These are phyloP conservation scores for Spongilla lacustris DNA, from an alignment of 37 sponge, comb jelly and placozoan genomes.

Conservation along the genomic window DNA sequence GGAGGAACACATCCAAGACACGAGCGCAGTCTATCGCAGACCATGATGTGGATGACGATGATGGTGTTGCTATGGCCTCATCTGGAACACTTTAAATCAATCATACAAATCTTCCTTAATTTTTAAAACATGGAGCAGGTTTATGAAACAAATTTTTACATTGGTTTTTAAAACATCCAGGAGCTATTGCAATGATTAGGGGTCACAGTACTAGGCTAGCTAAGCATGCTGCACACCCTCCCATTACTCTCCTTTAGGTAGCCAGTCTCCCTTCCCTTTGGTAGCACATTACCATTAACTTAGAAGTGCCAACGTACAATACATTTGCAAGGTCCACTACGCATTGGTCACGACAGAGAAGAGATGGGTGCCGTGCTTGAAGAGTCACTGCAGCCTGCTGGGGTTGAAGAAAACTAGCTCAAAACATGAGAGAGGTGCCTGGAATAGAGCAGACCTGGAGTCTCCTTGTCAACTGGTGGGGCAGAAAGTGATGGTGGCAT, in stretches of 20 bases:
- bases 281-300: too few relatives aligned
- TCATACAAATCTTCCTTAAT: not conserved
- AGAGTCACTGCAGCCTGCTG: not conserved
- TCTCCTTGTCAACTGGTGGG: not conserved
- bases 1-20: not conserved
- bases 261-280: too few relatives aligned
- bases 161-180: not conserved
- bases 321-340: too few relatives aligned
- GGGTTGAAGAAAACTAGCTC: not conserved
- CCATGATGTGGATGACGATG: slow-evolving; percentile 48
- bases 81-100: not conserved
- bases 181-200: not conserved
- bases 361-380: not conserved
- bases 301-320: too few relatives aligned
- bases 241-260: too few relatives aligned
- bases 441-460: not conserved
- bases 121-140: not conserved
- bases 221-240: too few relatives aligned
- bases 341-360: not conserved
- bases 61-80: not conserved
- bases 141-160: not conserved
- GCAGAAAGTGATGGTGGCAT: not conserved
- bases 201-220: too few relatives aligned
- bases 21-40: slow-evolving; percentile 51
- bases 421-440: not conserved